Evolutionary conservation across 92 coral and sea anemone genomes (phyloP).

Genomic region (Scolanthus callimorphus): DNA sequence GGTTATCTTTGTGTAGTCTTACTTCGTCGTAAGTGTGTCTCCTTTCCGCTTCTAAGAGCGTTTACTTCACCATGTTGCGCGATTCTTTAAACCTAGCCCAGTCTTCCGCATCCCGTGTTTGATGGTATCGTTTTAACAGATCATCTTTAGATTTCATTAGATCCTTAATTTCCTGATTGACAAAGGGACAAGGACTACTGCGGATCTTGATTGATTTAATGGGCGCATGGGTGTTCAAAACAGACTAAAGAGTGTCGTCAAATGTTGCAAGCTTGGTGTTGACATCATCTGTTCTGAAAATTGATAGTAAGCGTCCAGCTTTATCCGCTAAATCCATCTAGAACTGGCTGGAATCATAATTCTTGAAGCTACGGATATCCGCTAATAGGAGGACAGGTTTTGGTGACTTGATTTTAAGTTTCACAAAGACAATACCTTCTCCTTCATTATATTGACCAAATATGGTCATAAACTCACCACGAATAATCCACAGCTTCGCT

Average conservation of each 20-base stretch:
- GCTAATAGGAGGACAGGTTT: too few relatives aligned
- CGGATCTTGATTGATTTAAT: constrained; percentile 33
- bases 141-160: constrained; percentile 30
- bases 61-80: constrained; percentile 32
- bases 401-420: too few relatives aligned
- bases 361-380: constrained; percentile 23
- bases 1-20: constrained; percentile 20
- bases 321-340: constrained; percentile 32
- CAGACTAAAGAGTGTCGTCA: constrained; percentile 28
- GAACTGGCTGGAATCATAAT: constrained; percentile 26
- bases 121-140: constrained; percentile 34
- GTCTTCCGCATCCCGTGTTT: constrained; percentile 20
- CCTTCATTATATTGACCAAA: too few relatives aligned
- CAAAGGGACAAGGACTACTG: constrained; percentile 52
- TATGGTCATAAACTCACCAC: too few relatives aligned
- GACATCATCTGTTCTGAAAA: constrained; percentile 9
- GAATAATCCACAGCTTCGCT: too few relatives aligned
- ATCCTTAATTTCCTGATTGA: constrained; percentile 37
- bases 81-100: constrained; percentile 24
- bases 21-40: constrained; percentile 34
- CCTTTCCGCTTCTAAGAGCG: constrained; percentile 39
- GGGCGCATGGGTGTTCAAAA: constrained; percentile 30
- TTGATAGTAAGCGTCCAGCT: constrained; percentile 11
- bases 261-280: constrained; percentile 28
- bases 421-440: too few relatives aligned